phyloP scores from a whole-genome alignment of 2,113 vertebrate species.

The Elephas maximus region DNA sequence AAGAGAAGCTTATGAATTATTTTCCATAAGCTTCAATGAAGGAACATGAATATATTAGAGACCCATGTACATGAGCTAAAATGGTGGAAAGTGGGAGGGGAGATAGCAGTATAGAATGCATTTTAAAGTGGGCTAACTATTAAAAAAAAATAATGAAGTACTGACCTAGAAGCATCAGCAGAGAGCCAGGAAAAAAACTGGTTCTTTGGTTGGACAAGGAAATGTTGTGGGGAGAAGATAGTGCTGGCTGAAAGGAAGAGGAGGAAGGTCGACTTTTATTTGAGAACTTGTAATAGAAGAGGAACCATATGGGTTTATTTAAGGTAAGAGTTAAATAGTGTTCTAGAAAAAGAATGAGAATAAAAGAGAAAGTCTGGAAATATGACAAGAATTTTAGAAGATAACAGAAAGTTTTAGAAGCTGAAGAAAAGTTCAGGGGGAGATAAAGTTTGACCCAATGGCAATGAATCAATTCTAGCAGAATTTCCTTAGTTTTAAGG shows the following conservation, averaged over 20 bases:
- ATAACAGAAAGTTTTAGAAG: not conserved
- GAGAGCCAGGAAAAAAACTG: not conserved
- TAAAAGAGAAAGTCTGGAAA: not conserved
- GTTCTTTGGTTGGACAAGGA: not conserved
- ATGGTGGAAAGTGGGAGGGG: not conserved
- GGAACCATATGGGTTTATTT: not conserved
- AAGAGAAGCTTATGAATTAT: not conserved
- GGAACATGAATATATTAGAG: not conserved
- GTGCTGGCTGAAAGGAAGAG: not conserved
- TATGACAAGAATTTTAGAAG: not conserved
- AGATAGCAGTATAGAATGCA: not conserved
- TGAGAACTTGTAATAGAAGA: not conserved
- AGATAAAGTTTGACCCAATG: not conserved
- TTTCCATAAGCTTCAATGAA: not conserved
- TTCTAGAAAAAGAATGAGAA: not conserved
- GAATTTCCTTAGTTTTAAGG: not conserved
- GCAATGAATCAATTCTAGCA: not conserved
- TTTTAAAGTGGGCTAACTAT: not conserved
- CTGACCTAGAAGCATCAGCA: not conserved
- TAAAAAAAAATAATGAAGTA: not conserved
- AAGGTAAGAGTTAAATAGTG: not conserved
- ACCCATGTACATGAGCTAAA: not conserved
- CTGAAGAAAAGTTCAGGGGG: not conserved
- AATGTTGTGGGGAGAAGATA: not conserved
- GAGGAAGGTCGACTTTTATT: not conserved